Conservation (phyloP, 2,888 invertebrate genomes). For the Auanema freiburgensis region DNA sequence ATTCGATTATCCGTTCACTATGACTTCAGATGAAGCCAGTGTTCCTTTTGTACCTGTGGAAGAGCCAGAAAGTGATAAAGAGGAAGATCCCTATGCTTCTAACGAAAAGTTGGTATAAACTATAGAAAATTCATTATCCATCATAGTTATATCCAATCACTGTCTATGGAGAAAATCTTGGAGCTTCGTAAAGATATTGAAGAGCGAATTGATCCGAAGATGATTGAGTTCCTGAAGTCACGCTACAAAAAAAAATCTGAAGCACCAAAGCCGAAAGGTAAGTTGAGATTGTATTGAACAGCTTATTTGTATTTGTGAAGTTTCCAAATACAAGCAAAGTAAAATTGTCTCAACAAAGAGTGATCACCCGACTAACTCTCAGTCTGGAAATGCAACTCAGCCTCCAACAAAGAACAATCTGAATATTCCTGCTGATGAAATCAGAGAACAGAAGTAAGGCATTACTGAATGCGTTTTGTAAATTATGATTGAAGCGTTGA, state of each 20-base stretch:
- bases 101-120: constrained; percentile 24
- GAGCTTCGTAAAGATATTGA: constrained; percentile 40
- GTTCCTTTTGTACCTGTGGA: constrained; percentile 12
- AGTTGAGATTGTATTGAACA: not conserved
- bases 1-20: not conserved
- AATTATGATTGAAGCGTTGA: not conserved
- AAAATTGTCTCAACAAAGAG: no score
- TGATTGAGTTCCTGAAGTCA: constrained; percentile 43
- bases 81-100: constrained; percentile 18
- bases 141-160: constrained; percentile 22
- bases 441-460: not conserved
- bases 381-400: no score
- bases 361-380: no score
- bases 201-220: constrained; percentile 45
- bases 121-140: not conserved
- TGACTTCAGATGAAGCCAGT: constrained; percentile 11
- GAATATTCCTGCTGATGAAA: not conserved
- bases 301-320: no score
- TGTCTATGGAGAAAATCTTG: constrained; percentile 42
- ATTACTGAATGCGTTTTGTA: not conserved
- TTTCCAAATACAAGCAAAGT: no score
- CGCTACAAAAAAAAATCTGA: constrained; percentile 26
- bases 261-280: constrained; percentile 19
- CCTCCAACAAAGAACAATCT: not conserved
- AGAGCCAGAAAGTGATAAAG: constrained; percentile 7